A percentile compares a stretch with the other conserved stretches of the same genome.
Conservation (phyloP, 1,140 invertebrate species). For the Antheraea mylitta region DNA sequence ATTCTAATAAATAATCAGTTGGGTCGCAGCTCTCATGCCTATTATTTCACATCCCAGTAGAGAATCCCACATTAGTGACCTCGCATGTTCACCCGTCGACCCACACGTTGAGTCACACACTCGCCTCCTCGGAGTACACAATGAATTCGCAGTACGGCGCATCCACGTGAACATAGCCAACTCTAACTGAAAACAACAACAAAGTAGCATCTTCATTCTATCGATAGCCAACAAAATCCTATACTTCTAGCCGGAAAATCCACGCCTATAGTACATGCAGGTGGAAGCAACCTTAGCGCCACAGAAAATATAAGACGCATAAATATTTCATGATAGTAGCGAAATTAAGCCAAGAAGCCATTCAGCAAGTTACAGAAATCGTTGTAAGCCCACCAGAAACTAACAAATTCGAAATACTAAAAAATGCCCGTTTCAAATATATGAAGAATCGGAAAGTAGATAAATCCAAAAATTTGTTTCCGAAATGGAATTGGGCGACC, state of each 20-base stretch:
- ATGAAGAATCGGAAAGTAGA: constrained; percentile 20
- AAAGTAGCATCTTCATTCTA: neutral
- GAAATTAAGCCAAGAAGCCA: too few relatives aligned
- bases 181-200: neutral
- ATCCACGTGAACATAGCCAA: too few relatives aligned
- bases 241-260: constrained; percentile 14
- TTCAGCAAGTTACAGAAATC: constrained; percentile 15
- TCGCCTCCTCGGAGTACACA: too few relatives aligned
- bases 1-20: too few relatives aligned
- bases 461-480: constrained; percentile 20
- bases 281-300: neutral
- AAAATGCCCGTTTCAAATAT: constrained; percentile 12
- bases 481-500: constrained; percentile 20
- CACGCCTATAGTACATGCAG: constrained; percentile 9
- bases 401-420: constrained; percentile 19
- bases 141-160: too few relatives aligned
- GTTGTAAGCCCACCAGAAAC: constrained; percentile 16
- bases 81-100: too few relatives aligned
- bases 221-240: constrained; percentile 11
- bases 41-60: too few relatives aligned
- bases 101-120: too few relatives aligned
- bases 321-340: constrained; percentile 8
- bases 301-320: constrained; percentile 13
- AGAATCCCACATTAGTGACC: too few relatives aligned
- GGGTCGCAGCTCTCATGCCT: too few relatives aligned